Percentiles rank a stretch among this genome's conserved stretches.
Conservation (phyloP, 92 coral and sea anemone genomes). For the Porites evermanni region DNA sequence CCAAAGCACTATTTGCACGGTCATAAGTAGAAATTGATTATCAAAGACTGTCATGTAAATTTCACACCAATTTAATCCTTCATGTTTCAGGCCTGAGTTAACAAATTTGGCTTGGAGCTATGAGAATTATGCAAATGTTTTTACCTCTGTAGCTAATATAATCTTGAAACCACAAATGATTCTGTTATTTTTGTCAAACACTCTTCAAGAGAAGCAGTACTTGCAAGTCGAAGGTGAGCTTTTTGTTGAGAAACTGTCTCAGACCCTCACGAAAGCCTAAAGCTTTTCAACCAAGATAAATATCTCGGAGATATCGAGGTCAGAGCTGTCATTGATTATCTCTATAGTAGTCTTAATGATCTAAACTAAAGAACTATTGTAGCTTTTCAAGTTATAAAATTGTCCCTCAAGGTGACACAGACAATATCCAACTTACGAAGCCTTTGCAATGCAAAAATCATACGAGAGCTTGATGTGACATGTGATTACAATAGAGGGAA, state of each 20-base stretch:
- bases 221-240: not conserved
- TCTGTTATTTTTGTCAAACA: not conserved
- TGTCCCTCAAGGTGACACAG: not conserved
- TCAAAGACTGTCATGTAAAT: not conserved
- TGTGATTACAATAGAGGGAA: conserved; percentile 27
- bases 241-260: not conserved
- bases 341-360: not conserved
- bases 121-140: conserved; percentile 18
- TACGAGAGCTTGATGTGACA: conserved; percentile 3
- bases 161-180: not conserved
- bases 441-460: not conserved
- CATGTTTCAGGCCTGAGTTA: not conserved
- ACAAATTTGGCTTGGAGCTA: conserved; percentile 28
- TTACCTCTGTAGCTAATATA: not conserved
- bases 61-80: not conserved
- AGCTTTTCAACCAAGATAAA: not conserved
- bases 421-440: not conserved
- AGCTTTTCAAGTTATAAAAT: not conserved
- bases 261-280: not conserved
- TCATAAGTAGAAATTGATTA: not conserved
- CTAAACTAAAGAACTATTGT: not conserved
- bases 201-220: not conserved
- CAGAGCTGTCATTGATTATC: not conserved
- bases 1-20: not conserved
- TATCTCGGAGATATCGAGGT: not conserved